These are phyloP conservation scores for Astreopora myriophthalma DNA, from an alignment of 64 coral and sea anemone species.

Conservation along the genomic window DNA sequence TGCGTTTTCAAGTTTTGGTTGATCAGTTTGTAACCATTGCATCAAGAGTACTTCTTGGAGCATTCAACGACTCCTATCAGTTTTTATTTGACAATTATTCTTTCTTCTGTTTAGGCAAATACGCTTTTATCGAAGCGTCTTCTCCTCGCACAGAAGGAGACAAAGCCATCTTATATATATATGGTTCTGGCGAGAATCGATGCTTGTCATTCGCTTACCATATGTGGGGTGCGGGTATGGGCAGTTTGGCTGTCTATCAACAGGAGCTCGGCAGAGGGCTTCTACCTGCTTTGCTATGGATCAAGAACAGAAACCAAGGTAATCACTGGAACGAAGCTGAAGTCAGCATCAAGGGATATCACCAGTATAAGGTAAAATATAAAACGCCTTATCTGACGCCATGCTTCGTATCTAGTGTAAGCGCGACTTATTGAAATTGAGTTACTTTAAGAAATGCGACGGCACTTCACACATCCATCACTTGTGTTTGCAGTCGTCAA, in stretches of 20 bases:
- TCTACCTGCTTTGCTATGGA: slow-evolving; percentile 19
- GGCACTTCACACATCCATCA: no score
- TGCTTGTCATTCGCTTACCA: slow-evolving; percentile 53
- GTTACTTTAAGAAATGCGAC: no score
- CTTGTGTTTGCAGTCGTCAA: no score
- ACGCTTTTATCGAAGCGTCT: slow-evolving; percentile 49
- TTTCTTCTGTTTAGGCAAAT: neutral
- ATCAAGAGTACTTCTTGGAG: neutral
- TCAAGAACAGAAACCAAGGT: slow-evolving; percentile 11
- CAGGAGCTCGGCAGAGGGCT: slow-evolving; percentile 41
- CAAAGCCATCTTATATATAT: slow-evolving; percentile 44
- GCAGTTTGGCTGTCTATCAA: slow-evolving; percentile 35
- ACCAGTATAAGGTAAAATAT: slow-evolving; percentile 18
- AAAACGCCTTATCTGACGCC: no score
- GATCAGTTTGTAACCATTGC: no score
- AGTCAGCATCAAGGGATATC: slow-evolving; percentile 28
- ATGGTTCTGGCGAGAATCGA: slow-evolving; percentile 7
- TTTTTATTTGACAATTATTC: neutral
- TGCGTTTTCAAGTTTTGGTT: no score
- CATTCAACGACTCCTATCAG: no score
- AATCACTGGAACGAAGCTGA: neutral
- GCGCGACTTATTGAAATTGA: no score
- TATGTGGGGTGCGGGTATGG: slow-evolving; percentile 40
- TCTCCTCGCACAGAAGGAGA: slow-evolving; percentile 32
- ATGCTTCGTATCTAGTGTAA: no score